Conservation (phyloP, 2,797 vertebrate genomes). For the Channa striata region DNA sequence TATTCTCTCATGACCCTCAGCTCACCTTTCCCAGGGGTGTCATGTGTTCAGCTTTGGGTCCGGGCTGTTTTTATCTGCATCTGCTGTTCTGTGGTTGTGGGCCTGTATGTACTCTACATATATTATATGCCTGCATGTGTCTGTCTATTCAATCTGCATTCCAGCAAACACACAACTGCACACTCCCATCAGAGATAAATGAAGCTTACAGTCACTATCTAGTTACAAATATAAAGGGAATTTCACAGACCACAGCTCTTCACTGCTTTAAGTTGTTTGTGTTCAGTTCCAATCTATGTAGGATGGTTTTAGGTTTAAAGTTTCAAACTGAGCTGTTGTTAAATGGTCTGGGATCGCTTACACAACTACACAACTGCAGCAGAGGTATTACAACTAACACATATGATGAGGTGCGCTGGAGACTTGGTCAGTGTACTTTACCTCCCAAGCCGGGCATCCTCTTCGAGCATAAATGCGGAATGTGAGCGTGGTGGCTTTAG, state of each 20-base stretch:
- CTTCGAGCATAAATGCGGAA: constrained; percentile 25
- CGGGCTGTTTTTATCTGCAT: constrained; percentile 33
- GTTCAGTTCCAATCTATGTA: constrained; percentile 49
- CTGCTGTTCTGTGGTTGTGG: constrained; percentile 24
- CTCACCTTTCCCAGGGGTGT: constrained; percentile 74
- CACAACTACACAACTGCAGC: constrained; percentile 24
- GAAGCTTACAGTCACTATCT: background rate
- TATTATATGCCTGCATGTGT: background rate
- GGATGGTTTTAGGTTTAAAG: constrained; percentile 37
- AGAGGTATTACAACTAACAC: constrained; percentile 42
- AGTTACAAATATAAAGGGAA: background rate
- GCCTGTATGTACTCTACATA: constrained; percentile 29
- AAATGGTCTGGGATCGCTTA: constrained; percentile 14
- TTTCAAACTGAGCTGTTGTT: constrained; percentile 38
- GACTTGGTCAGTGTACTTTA: constrained; percentile 26
- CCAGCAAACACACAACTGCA: constrained; percentile 48
- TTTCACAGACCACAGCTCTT: constrained; percentile 24
- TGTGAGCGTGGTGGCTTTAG: constrained; percentile 5
- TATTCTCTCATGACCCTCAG: constrained; percentile 51
- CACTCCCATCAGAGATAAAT: constrained; percentile 24
- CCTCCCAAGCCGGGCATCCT: constrained; percentile 8
- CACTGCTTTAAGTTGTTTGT: constrained; percentile 25
- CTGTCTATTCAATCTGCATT: constrained; percentile 31
- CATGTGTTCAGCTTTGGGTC: constrained; percentile 30
- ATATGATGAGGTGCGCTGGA: constrained; percentile 30